Evolutionary conservation across 2,888 invertebrate species (phyloP).

Genomic region (Drosophila algonquin): DNA sequence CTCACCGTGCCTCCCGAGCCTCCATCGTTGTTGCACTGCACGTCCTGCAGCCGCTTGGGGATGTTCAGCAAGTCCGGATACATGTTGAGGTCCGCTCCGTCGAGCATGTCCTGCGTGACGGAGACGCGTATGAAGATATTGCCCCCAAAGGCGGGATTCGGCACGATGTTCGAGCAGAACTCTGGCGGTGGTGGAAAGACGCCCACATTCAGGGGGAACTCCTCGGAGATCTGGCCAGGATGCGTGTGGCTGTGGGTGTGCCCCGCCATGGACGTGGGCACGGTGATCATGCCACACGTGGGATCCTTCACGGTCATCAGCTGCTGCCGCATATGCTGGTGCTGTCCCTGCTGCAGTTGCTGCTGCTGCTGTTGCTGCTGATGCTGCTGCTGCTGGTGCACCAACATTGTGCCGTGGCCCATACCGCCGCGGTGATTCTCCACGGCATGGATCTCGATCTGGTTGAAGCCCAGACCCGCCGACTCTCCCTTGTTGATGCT

Average conservation of each 20-base stretch:
- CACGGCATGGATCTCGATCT: constrained; percentile 86
- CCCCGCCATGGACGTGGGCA: constrained; percentile 76
- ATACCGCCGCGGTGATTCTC: constrained; percentile 84
- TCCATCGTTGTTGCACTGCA: constrained; percentile 39
- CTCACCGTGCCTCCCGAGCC: constrained; percentile 55
- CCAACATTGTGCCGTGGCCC: constrained; percentile 54
- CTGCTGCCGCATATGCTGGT: constrained; percentile 73
- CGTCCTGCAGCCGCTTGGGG: constrained; percentile 85
- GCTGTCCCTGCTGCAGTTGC: constrained; percentile 55
- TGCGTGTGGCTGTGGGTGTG: constrained; percentile 63
- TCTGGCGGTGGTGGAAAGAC: constrained; percentile 86
- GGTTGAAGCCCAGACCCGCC: constrained; percentile 85
- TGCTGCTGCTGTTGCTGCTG: constrained; percentile 59
- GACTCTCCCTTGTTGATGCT: constrained; percentile 84
- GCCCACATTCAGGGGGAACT: constrained; percentile 84
- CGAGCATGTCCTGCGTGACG: constrained; percentile 88
- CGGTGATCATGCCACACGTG: constrained; percentile 81
- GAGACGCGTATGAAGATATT: constrained; percentile 94
- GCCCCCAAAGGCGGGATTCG: constrained; percentile 82
- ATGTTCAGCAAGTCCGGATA: constrained; percentile 93
- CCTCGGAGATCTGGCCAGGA: constrained; percentile 81
- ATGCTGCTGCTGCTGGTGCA: constrained; percentile 43
- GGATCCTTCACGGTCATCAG: constrained; percentile 80
- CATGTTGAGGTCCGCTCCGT: constrained; percentile 87
- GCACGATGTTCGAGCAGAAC: constrained; percentile 85